A percentile compares a stretch with the other conserved stretches of the same genome.
Evolutionary conservation across 1,140 invertebrate species (phyloP).

Genomic region (Sitobion miscanthi): DNA sequence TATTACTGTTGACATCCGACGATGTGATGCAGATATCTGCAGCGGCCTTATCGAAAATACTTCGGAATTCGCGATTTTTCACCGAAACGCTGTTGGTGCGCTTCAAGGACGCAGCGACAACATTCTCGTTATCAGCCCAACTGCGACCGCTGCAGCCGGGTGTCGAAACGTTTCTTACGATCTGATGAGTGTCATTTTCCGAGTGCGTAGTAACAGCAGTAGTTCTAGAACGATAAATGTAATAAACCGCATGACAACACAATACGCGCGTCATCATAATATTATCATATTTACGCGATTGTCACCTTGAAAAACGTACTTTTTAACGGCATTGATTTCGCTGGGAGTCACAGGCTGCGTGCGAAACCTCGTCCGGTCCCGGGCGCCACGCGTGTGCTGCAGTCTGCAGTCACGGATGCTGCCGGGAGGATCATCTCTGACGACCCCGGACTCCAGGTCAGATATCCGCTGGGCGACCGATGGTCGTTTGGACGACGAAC

Average conservation of each 20-base stretch:
- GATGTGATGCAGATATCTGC: neutral
- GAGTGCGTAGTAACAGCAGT: neutral
- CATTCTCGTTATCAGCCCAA: conserved; percentile 12
- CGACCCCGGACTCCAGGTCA: conserved; percentile 58
- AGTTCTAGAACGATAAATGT: conserved; percentile 29
- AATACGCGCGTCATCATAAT: neutral
- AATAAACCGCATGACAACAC: neutral
- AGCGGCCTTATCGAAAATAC: conserved; percentile 11
- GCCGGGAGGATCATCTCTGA: neutral
- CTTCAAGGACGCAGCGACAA: conserved; percentile 58
- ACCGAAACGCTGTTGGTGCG: conserved; percentile 59
- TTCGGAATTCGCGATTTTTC: conserved; percentile 27
- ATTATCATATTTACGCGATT: neutral
- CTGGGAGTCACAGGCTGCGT: conserved; percentile 74
- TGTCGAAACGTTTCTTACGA: neutral
- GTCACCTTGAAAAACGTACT: conserved; percentile 62
- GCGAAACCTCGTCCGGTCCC: conserved; percentile 62
- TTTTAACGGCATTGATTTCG: conserved; percentile 67
- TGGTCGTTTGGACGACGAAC: neutral
- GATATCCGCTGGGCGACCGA: conserved; percentile 60
- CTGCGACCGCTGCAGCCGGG: neutral
- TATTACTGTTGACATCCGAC: conserved; percentile 18
- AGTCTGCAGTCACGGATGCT: neutral
- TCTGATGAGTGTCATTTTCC: neutral
- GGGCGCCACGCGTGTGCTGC: neutral